These are phyloP conservation scores for Boloria selene DNA, from an alignment of 2,888 invertebrate species.

Conservation along the genomic window DNA sequence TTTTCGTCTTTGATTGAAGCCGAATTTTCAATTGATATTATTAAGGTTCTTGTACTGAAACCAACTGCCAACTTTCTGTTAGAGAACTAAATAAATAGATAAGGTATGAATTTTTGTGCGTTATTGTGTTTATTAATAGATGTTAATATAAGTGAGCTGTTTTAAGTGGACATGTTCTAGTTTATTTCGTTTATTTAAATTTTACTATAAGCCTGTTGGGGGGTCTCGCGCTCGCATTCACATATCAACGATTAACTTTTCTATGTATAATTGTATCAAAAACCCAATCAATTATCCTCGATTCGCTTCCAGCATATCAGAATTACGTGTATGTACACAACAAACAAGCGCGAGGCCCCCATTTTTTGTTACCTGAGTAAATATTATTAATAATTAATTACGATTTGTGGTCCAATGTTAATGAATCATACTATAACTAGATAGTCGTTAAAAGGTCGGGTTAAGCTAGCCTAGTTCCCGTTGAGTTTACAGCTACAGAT, in stretches of 20 bases:
- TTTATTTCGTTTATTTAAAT: constrained; percentile 77
- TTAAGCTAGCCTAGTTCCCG: constrained; percentile 66
- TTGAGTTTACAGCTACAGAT: constrained; percentile 48
- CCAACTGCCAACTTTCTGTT: constrained; percentile 78
- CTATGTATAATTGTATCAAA: constrained; percentile 23
- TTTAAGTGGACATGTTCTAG: constrained; percentile 72
- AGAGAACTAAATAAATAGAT: constrained; percentile 55
- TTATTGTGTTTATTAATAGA: constrained; percentile 75
- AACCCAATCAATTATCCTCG: background rate
- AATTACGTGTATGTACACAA: constrained; percentile 28
- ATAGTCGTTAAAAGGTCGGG: constrained; percentile 69
- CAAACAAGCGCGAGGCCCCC: constrained; percentile 60
- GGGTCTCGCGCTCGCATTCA: constrained; percentile 56
- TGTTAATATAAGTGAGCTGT: constrained; percentile 72
- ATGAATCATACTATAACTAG: constrained; percentile 79
- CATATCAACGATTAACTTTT: constrained; percentile 60
- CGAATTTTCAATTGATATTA: constrained; percentile 73
- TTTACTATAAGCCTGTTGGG: constrained; percentile 66
- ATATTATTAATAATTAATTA: constrained; percentile 79
- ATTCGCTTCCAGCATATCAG: constrained; percentile 62
- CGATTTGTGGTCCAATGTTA: constrained; percentile 82
- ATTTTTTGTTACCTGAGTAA: constrained; percentile 82
- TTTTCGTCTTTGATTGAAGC: constrained; percentile 52
- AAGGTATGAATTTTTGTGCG: constrained; percentile 69
- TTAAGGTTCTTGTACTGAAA: constrained; percentile 68